Evolutionary conservation across 2,888 invertebrate species (phyloP).

Genomic region (Steinernema hermaphroditum): DNA sequence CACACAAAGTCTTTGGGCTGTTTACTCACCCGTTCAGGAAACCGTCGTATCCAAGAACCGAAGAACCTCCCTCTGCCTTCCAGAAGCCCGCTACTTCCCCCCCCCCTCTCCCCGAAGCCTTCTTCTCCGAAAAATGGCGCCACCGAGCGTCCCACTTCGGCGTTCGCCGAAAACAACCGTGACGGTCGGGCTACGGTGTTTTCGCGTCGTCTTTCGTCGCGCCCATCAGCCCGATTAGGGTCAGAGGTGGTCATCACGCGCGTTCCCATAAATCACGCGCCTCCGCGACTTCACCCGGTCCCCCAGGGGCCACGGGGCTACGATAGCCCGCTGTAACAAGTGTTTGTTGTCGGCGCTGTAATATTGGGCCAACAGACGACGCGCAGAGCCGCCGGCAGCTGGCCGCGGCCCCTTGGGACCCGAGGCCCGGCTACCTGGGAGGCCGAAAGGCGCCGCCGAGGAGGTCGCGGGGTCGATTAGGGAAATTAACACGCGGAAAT

Average conservation of each 20-base stretch:
- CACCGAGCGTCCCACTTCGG: constrained; percentile 7
- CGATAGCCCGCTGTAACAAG: constrained; percentile 29
- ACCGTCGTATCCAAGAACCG: too few relatives aligned
- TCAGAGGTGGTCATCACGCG: constrained; percentile 12
- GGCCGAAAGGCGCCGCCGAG: background rate
- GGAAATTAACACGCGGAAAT: constrained; percentile 10
- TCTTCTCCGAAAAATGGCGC: too few relatives aligned
- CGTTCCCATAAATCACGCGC: constrained; percentile 16
- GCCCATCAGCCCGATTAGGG: constrained; percentile 9
- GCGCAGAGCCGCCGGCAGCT: constrained; percentile 22
- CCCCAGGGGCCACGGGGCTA: constrained; percentile 10
- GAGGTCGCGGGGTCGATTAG: background rate
- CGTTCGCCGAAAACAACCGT: constrained; percentile 21
- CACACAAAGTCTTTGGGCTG: too few relatives aligned
- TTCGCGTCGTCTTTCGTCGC: constrained; percentile 4
- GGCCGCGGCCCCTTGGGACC: constrained; percentile 21
- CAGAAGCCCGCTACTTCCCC: too few relatives aligned
- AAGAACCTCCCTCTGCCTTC: too few relatives aligned
- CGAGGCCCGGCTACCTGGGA: background rate
- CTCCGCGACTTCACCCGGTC: constrained; percentile 17
- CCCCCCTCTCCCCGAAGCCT: too few relatives aligned
- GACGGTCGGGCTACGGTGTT: constrained; percentile 26
- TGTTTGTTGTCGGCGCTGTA: constrained; percentile 26
- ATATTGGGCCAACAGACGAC: constrained; percentile 27
- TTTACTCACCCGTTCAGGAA: too few relatives aligned